phyloP scores from a whole-genome alignment of 2,113 vertebrate genomes.

The Ictalurus furcatus region DNA sequence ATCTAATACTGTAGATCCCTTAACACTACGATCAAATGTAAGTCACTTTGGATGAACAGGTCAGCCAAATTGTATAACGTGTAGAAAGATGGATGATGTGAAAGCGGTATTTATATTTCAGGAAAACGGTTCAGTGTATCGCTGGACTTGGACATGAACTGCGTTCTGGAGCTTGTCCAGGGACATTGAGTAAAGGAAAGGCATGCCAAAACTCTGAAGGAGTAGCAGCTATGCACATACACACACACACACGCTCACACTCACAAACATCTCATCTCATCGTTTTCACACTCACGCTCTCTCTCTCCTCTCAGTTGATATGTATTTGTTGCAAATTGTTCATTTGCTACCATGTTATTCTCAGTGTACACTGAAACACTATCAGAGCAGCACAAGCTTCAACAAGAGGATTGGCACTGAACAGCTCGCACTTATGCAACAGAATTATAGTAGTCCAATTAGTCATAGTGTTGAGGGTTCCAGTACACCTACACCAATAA shows the following conservation, averaged over 20 bases:
- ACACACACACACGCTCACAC: constrained; percentile 19
- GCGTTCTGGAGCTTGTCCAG: constrained; percentile 64
- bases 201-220: constrained; percentile 52
- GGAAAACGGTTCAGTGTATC: constrained; percentile 46
- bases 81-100: constrained; percentile 41
- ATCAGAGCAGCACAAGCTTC: constrained; percentile 26
- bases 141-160: constrained; percentile 52
- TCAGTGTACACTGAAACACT: constrained; percentile 24
- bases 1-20: background rate
- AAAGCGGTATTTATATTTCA: constrained; percentile 56
- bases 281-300: background rate
- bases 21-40: background rate
- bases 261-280: constrained; percentile 6
- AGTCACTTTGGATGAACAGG: background rate
- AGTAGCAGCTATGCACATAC: constrained; percentile 24
- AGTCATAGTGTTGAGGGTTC: background rate
- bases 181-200: constrained; percentile 58
- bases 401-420: constrained; percentile 19
- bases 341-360: constrained; percentile 15
- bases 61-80: constrained; percentile 23
- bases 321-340: background rate
- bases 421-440: constrained; percentile 29
- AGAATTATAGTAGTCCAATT: constrained; percentile 17
- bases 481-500: background rate
- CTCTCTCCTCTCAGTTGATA: background rate